Evolutionary conservation across 2,113 vertebrate species (phyloP).

Genomic region (Gavialis gangeticus): DNA sequence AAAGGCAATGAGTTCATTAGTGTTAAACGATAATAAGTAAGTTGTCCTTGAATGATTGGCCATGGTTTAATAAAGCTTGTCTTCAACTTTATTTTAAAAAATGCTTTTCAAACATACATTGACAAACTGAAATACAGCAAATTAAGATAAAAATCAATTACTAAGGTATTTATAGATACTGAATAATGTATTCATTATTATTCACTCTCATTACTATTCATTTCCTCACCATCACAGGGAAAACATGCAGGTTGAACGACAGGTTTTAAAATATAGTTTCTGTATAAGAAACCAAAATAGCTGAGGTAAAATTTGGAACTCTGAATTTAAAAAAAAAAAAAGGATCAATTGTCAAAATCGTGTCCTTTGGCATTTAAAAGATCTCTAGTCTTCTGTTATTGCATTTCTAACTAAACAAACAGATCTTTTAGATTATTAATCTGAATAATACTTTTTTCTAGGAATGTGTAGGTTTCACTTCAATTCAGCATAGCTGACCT

Average conservation of each 20-base stretch:
- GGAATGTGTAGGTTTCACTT: neutral
- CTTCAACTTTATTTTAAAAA: neutral
- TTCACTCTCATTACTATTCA: conserved; percentile 54
- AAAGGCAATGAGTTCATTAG: conserved; percentile 38
- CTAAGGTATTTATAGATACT: conserved; percentile 53
- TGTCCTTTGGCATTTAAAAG: neutral
- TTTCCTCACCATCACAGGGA: conserved; percentile 57
- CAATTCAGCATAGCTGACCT: neutral
- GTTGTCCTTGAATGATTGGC: neutral
- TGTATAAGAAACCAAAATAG: conserved; percentile 57
- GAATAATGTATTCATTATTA: conserved; percentile 66
- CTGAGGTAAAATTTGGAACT: conserved; percentile 7
- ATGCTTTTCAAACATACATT: neutral
- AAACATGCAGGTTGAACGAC: conserved; percentile 55
- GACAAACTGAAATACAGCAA: neutral
- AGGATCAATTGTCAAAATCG: neutral
- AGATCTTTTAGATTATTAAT: neutral
- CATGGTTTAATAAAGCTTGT: conserved; percentile 25
- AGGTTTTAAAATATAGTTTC: conserved; percentile 68
- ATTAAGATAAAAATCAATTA: conserved; percentile 14
- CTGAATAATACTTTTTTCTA: neutral
- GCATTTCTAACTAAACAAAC: neutral
- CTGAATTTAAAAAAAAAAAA: neutral
- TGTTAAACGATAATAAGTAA: neutral
- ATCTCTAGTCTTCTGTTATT: neutral